Evolutionary conservation across 2,797 vertebrate genomes (phyloP), one percentile per base, ranked within the genome.

Genomic region (Xenops minutus): DNA sequence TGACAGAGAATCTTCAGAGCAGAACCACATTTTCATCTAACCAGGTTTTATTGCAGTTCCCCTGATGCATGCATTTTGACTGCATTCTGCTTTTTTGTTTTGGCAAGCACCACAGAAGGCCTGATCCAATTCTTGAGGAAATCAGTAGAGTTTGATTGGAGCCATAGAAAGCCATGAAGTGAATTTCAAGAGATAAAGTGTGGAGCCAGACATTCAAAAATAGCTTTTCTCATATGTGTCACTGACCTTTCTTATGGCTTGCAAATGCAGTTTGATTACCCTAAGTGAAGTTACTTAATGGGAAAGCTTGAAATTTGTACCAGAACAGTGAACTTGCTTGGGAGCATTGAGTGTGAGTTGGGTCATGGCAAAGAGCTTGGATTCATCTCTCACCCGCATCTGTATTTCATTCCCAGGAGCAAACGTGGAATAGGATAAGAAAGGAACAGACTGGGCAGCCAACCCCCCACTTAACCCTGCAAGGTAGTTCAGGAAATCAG

Each of bases 1-100:
- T 71, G 69, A 87, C 80, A 92, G 62, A 89, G 67, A 88, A 8
- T 93, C 43, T 88, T 96, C 85, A 81, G 92, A 95, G 89, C n/a
- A 73, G 85, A 92, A 93, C 73, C 95, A 86, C 51, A 78, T 96
- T 97, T 93, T 92, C 82, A 90, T 91, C 79, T 89, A 84, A 78
- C 89, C 32, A 88, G 73, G 15, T 81, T 95, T 96, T 86, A 91
- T 71, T 96, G 78, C 69, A 56, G 62, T 55, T 84, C 58, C 94
- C 76, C 83, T 75, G 66, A 86, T 92, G 58, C 49, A 46, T 46
- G 11, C 19, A 49, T 86, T 84, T 84, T 90, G 59, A 95, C 67
- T 77, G 27, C 37, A 78, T 91, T 94, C 73, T 88, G 75, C 7
- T 68, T 51, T 95, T 91, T 88, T 77, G 29, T 91, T 91, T 92